These are phyloP conservation scores for Stratiomys singularior DNA, from an alignment of 2,888 invertebrate genomes.

Conservation along the genomic window DNA sequence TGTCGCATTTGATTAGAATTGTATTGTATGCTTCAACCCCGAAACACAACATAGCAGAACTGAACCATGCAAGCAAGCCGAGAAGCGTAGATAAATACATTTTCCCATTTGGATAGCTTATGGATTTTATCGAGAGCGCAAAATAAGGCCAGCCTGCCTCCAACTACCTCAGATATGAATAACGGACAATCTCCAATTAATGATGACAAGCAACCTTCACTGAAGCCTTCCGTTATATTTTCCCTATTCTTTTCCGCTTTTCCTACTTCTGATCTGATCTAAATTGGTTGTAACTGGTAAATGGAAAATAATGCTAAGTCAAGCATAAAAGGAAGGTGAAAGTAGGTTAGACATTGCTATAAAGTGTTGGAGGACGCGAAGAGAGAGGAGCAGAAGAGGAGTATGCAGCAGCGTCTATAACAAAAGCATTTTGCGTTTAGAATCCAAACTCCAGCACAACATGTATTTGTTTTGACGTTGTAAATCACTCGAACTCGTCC, in stretches of 20 bases:
- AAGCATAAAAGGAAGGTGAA: constrained; percentile 3
- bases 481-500: too few relatives aligned
- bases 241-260: neutral
- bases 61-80: too few relatives aligned
- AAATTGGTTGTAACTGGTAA: constrained; percentile 14
- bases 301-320: constrained; percentile 8
- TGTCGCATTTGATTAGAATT: constrained; percentile 18
- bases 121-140: constrained; percentile 15
- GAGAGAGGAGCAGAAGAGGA: too few relatives aligned
- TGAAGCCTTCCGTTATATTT: neutral
- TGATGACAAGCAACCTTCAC: constrained; percentile 34
- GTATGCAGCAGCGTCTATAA: too few relatives aligned
- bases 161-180: neutral
- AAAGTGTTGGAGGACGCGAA: too few relatives aligned
- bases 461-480: too few relatives aligned
- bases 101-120: neutral
- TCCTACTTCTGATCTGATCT: neutral
- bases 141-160: constrained; percentile 2
- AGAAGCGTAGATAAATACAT: too few relatives aligned
- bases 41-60: neutral
- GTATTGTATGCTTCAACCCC: neutral
- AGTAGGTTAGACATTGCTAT: neutral
- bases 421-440: too few relatives aligned
- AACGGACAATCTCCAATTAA: constrained; percentile 29
- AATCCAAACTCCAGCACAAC: too few relatives aligned